phyloP scores from a whole-genome alignment of 1,140 invertebrate species.

The Magallana angulata region DNA sequence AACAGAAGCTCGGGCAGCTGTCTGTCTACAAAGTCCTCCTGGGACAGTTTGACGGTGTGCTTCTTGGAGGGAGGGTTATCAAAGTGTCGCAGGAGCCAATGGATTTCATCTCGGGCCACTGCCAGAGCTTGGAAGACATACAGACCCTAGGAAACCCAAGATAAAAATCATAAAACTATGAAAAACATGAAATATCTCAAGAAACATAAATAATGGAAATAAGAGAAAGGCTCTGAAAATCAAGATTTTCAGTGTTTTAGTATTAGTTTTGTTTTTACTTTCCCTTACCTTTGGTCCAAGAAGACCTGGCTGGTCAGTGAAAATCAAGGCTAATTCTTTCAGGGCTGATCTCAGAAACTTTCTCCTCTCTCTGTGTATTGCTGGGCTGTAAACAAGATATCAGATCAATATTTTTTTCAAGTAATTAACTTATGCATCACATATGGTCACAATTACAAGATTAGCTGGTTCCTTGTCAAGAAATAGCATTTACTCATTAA shows the following conservation, averaged over 20 bases:
- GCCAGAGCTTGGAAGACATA: conserved; percentile 97
- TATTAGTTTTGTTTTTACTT: no score
- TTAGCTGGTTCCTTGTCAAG: no score
- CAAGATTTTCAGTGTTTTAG: no score
- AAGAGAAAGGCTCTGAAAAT: no score
- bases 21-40: conserved; percentile 81
- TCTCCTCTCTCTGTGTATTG: conserved; percentile 94
- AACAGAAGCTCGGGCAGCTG: conserved; percentile 98
- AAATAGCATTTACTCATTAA: no score
- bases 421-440: no score
- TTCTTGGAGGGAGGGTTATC: conserved; percentile 93
- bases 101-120: conserved; percentile 96
- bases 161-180: not conserved
- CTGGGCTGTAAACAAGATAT: conserved; percentile 81
- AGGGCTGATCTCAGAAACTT: conserved; percentile 97
- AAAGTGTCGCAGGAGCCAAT: conserved; percentile 97
- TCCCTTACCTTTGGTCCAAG: conserved; percentile 91
- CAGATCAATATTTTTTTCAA: not conserved
- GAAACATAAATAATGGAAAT: conserved; percentile 3
- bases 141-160: conserved; percentile 84
- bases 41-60: conserved; percentile 77
- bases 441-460: no score
- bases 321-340: conserved; percentile 95
- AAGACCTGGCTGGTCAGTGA: conserved; percentile 98
- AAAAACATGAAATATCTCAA: not conserved